Conservation (phyloP, 2,888 invertebrate species). For the Campoletis raptor region DNA sequence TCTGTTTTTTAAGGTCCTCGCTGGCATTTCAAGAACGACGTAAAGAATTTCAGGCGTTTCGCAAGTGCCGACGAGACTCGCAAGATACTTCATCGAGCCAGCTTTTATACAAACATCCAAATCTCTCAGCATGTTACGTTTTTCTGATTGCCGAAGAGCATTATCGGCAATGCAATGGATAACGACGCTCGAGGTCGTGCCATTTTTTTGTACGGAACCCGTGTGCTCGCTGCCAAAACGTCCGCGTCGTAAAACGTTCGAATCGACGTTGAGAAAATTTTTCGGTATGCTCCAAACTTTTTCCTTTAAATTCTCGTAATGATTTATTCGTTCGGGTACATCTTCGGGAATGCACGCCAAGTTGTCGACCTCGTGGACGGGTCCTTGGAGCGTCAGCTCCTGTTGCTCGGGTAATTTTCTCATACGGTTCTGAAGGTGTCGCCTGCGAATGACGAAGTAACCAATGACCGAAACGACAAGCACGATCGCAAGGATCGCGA, state of each 20-base stretch:
- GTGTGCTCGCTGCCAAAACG: conserved; percentile 92
- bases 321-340: conserved; percentile 88
- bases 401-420: conserved; percentile 87
- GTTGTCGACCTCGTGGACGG: conserved; percentile 93
- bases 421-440: conserved; percentile 84
- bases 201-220: conserved; percentile 89
- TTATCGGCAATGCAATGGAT: conserved; percentile 89
- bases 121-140: conserved; percentile 88
- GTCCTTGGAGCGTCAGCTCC: conserved; percentile 91
- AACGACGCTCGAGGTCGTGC: conserved; percentile 86
- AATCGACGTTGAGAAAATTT: conserved; percentile 90
- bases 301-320: conserved; percentile 91
- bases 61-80: conserved; percentile 92
- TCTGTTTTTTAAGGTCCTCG: conserved; percentile 89
- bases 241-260: conserved; percentile 90
- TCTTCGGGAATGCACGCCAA: conserved; percentile 92
- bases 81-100: conserved; percentile 90
- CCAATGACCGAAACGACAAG: conserved; percentile 88
- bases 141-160: conserved; percentile 86
- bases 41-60: conserved; percentile 91
- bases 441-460: conserved; percentile 87
- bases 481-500: conserved; percentile 89
- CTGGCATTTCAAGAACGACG: conserved; percentile 90
- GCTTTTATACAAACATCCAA: conserved; percentile 90
- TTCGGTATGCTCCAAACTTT: conserved; percentile 91